Evolutionary conservation across 2,888 invertebrate genomes (phyloP), one percentile per base, ranked within the genome.

Genomic region (Microplitis deprimator): DNA sequence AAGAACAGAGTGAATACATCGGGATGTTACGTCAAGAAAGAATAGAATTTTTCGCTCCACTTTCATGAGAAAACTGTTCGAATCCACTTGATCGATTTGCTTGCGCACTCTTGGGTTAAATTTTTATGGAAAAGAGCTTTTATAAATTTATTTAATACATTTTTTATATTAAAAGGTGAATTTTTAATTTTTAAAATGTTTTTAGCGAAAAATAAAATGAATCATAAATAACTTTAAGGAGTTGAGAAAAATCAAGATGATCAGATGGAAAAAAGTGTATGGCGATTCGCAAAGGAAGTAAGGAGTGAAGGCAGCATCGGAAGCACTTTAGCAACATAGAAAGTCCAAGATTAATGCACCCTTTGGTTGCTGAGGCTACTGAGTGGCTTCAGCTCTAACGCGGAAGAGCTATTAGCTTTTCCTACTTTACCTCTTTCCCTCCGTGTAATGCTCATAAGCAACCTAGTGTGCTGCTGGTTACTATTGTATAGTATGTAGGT

Each of bases 291-390:
- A 60, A 64, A 20, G 78, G 64, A 71, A 79, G 67, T 69, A 73
- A 70, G 74, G 62, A 79, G 75, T 68, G 77, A 79, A 68, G 74
- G 76, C 77, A 81, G 76, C 79, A 84, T 84, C 84, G 84, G 83
- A 84, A 84, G 84, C 84, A 84, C 83, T 84, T 84, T 84, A 84
- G 82, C 80, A 72, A 78, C 83, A 80, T 79, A 81, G 83, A 83
- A 84, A 79, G 82, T 80, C 77, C 81, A 82, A 84, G 84, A 84
- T 84, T 84, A 84, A 84, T 84, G 82, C 81, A 80, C 83, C 81
- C 76, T 78, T 80, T 80, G 77, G 80, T 79, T 81, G 79, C 77
- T 78, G 77, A 77, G 78, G 75, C 76, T 78, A 80, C 79, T 80
- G 80, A 81, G 78, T 80, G 78, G 81, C 79, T 80, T 82, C 79